Evolutionary conservation across 2,888 invertebrate genomes (phyloP).

Genomic region (Drosophila maculinotata): DNA sequence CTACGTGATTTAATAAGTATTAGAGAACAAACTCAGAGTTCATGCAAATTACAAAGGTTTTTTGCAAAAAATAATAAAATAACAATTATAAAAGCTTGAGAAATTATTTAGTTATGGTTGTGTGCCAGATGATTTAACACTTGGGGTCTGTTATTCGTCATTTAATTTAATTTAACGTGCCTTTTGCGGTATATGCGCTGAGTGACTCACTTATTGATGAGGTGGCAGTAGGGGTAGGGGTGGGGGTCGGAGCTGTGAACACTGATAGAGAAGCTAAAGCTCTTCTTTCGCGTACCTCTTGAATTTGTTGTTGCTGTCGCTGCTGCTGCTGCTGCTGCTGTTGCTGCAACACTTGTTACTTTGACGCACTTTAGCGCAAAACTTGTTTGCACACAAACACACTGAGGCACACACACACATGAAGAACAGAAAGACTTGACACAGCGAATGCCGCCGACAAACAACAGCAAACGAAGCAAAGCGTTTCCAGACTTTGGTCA

Average conservation of each 20-base stretch:
- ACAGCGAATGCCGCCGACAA: constrained; percentile 25
- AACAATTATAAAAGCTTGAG: constrained; percentile 4
- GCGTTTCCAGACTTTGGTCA: constrained; percentile 4
- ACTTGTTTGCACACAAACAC: constrained; percentile 49
- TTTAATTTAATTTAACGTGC: constrained; percentile 11
- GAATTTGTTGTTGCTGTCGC: constrained; percentile 13
- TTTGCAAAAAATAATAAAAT: constrained; percentile 4
- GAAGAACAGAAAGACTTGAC: constrained; percentile 20
- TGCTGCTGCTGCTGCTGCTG: constrained; percentile 6
- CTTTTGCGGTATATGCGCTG: constrained; percentile 26
- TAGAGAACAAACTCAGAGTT: constrained; percentile 19
- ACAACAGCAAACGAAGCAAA: constrained; percentile 26
- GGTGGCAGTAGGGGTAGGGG: too few relatives aligned
- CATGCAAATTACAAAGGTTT: constrained; percentile 24
- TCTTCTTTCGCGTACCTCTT: constrained; percentile 26
- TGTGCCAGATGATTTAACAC: constrained; percentile 35
- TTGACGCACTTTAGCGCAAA: constrained; percentile 50
- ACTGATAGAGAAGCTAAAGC: background rate
- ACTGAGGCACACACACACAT: constrained; percentile 20
- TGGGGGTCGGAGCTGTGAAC: too few relatives aligned
- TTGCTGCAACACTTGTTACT: constrained; percentile 45
- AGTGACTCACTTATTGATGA: constrained; percentile 21
- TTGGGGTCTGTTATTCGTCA: constrained; percentile 7
- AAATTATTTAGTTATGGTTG: constrained; percentile 33
- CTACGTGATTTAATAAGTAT: constrained; percentile 60